Evolutionary conservation across 2,888 invertebrate genomes (phyloP).

Genomic region (Drosophila nr. perissopoda): DNA sequence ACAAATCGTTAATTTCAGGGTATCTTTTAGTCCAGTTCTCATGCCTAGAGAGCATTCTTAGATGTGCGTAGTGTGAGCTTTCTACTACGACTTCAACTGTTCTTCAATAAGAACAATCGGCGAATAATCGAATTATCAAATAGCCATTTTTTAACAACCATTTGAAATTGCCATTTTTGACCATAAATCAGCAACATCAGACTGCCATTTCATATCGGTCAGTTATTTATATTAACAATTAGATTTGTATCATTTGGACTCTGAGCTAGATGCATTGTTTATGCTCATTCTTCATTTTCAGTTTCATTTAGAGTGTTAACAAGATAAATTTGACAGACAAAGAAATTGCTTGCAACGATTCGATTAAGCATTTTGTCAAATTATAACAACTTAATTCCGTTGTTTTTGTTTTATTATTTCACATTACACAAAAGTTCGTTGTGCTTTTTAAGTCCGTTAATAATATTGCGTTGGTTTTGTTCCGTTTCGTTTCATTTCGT

Average conservation of each 20-base stretch:
- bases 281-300: background rate
- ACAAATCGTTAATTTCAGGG: background rate
- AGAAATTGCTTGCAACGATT: background rate
- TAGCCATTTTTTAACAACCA: background rate
- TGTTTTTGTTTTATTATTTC: conserved; percentile 68
- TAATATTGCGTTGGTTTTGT: conserved; percentile 35
- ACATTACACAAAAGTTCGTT: conserved; percentile 71
- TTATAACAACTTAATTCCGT: conserved; percentile 3
- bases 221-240: background rate
- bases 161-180: background rate
- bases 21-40: background rate
- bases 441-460: conserved; percentile 57
- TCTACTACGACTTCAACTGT: background rate
- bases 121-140: background rate
- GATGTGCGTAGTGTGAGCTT: background rate
- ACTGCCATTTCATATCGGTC: background rate
- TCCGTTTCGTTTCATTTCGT: conserved; percentile 44
- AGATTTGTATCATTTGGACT: background rate
- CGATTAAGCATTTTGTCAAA: background rate
- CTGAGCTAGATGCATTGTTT: background rate
- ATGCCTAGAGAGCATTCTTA: background rate
- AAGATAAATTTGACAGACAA: background rate
- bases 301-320: background rate
- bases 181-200: background rate
- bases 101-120: too few relatives aligned